phyloP scores from a whole-genome alignment of 2,888 invertebrate species.

The Elysia crispata region DNA sequence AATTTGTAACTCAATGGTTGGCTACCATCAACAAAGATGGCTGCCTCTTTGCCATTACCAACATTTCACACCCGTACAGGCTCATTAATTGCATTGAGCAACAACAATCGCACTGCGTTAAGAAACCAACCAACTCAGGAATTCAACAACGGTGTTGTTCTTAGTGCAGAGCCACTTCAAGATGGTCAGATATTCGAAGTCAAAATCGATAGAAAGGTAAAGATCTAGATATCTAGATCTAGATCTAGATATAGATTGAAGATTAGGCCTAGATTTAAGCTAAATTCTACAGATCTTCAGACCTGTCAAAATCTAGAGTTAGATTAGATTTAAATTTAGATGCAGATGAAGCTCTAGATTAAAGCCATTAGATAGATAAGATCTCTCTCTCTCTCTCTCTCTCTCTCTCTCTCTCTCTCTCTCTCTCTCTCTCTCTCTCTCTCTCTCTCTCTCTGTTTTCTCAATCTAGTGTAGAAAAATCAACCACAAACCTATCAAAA shows the following conservation, averaged over 20 bases:
- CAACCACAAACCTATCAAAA: too few relatives aligned
- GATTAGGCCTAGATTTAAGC: too few relatives aligned
- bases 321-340: too few relatives aligned
- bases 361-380: too few relatives aligned
- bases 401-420: slow-evolving; percentile 37
- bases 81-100: slow-evolving; percentile 88
- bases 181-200: slow-evolving; percentile 80
- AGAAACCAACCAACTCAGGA: slow-evolving; percentile 76
- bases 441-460: slow-evolving; percentile 14
- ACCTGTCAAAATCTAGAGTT: too few relatives aligned
- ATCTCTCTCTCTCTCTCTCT: too few relatives aligned
- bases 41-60: slow-evolving; percentile 51
- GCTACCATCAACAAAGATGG: slow-evolving; percentile 27
- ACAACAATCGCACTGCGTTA: slow-evolving; percentile 85
- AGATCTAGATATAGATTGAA: background rate
- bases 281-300: too few relatives aligned
- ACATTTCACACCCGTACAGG: slow-evolving; percentile 83
- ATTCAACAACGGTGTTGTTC: slow-evolving; percentile 77
- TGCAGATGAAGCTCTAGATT: too few relatives aligned
- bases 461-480: too few relatives aligned
- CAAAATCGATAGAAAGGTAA: slow-evolving; percentile 85
- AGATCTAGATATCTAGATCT: slow-evolving; percentile 47
- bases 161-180: slow-evolving; percentile 72
- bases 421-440: slow-evolving; percentile 31
- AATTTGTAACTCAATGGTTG: background rate